phyloP scores from a whole-genome alignment of 2,797 vertebrate species.

The Enteromius thamalakanensis region DNA sequence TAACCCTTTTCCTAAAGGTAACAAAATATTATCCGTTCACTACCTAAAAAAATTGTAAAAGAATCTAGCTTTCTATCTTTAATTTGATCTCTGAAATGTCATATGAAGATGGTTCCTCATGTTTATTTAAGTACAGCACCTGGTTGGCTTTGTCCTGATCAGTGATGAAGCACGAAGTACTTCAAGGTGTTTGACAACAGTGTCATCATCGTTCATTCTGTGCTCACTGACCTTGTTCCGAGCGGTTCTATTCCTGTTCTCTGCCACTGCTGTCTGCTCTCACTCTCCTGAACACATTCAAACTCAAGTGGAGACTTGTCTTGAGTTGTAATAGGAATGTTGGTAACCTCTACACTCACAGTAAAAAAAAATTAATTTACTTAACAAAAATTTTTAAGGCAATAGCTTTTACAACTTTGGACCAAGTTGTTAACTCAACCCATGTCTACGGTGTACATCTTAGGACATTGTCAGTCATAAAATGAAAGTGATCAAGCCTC shows the following conservation, averaged over 20 bases:
- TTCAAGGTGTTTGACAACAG: slow-evolving; percentile 22
- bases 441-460: too few relatives aligned
- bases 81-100: not conserved
- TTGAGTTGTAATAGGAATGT: not conserved
- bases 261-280: not conserved
- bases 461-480: too few relatives aligned
- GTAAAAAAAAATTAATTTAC: too few relatives aligned
- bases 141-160: slow-evolving; percentile 6
- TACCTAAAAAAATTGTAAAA: too few relatives aligned
- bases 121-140: not conserved
- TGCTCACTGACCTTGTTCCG: slow-evolving; percentile 9
- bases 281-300: not conserved
- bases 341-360: not conserved
- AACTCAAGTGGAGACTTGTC: not conserved
- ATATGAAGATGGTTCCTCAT: not conserved
- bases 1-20: too few relatives aligned
- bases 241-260: not conserved
- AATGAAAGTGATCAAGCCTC: too few relatives aligned
- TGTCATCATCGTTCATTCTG: not conserved
- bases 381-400: too few relatives aligned
- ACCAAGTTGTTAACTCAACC: too few relatives aligned
- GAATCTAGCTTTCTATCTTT: too few relatives aligned
- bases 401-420: too few relatives aligned
- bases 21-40: too few relatives aligned
- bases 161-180: not conserved